Conservation (phyloP, 2,797 vertebrate genomes). For the Chrysocyon brachyurus region DNA sequence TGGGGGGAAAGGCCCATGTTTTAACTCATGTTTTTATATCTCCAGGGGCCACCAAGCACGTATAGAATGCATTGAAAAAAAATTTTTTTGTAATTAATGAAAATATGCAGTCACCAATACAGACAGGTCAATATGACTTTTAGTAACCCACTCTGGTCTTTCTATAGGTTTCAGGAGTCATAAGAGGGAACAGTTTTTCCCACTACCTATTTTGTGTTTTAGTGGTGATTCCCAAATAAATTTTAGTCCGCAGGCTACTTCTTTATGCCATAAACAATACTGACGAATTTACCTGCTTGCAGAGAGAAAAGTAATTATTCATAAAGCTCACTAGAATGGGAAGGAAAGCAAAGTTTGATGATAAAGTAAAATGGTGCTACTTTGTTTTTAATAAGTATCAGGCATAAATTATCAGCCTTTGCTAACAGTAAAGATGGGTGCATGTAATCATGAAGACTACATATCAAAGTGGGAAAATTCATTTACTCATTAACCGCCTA, state of each 20-base stretch:
- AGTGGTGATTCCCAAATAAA: background rate
- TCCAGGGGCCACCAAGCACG: background rate
- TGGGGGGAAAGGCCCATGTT: background rate
- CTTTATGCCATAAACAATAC: background rate
- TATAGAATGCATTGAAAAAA: background rate
- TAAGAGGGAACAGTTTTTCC: background rate
- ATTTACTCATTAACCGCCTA: background rate
- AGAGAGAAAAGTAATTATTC: slow-evolving; percentile 37
- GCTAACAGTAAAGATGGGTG: slow-evolving; percentile 24
- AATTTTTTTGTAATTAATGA: slow-evolving; percentile 30
- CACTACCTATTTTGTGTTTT: slow-evolving; percentile 25
- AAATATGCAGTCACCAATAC: background rate
- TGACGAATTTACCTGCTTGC: slow-evolving; percentile 20
- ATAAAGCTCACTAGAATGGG: background rate
- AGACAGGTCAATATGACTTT: background rate
- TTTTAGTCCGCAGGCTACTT: slow-evolving; percentile 8
- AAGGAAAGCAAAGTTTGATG: slow-evolving; percentile 13
- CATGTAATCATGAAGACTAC: background rate
- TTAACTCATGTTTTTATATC: background rate
- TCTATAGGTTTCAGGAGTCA: slow-evolving; percentile 30
- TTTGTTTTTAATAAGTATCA: slow-evolving; percentile 39
- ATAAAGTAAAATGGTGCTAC: slow-evolving; percentile 2
- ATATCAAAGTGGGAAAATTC: background rate
- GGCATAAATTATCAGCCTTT: background rate
- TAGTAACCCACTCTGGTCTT: background rate